Conservation (phyloP, 2,113 vertebrate genomes). For the Amblyopsis rosae region DNA sequence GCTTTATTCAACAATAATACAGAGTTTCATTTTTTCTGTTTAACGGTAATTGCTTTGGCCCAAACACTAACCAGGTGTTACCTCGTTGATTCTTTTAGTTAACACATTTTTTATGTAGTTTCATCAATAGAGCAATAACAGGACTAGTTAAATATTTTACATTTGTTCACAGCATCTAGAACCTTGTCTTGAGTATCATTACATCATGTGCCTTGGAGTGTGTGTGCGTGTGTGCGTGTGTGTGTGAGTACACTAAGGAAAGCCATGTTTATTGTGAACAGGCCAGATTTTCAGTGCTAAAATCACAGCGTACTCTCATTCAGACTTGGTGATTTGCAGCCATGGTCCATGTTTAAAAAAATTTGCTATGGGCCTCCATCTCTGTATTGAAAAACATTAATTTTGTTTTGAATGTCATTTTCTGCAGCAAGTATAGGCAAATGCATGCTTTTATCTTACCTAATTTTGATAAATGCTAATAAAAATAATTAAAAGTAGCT, state of each 20-base stretch:
- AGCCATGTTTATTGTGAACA: too few species aligned
- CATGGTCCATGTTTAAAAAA: conserved; percentile 12
- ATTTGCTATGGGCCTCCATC: background rate
- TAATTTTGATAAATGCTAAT: conserved; percentile 57
- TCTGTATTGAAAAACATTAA: conserved; percentile 28
- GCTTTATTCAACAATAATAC: conserved; percentile 9
- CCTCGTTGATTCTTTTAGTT: conserved; percentile 1
- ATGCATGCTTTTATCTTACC: conserved; percentile 47
- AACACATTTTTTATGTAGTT: conserved; percentile 29
- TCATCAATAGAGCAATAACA: conserved; percentile 51
- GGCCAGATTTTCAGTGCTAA: too few species aligned
- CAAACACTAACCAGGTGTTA: conserved; percentile 6
- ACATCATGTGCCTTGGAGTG: conserved; percentile 82
- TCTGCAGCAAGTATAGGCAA: conserved; percentile 39
- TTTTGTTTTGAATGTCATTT: conserved; percentile 54
- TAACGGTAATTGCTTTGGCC: background rate
- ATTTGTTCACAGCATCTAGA: background rate
- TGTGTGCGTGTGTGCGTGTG: too few species aligned
- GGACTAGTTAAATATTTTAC: conserved; percentile 29
- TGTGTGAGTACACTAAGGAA: too few species aligned
- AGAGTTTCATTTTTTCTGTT: background rate
- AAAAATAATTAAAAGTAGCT: conserved; percentile 35
- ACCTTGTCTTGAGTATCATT: background rate
- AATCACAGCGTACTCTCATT: background rate
- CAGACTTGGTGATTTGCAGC: conserved; percentile 44